Evolutionary conservation across 2,113 vertebrate species (phyloP).

Genomic region (Cyanoramphus novaezelandiae): DNA sequence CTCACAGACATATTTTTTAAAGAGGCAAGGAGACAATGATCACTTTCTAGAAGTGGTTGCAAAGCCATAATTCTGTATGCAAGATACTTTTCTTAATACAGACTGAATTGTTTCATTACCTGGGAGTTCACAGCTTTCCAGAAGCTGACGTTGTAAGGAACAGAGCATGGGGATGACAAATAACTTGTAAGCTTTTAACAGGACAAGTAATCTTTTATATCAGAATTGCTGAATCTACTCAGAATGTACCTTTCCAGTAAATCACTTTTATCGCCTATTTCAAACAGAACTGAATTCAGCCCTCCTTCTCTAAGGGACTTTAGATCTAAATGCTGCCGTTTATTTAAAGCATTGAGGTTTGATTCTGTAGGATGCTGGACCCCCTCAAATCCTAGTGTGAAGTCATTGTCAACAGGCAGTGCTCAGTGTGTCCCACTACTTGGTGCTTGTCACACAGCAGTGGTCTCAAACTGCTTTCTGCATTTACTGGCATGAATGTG

Average conservation of each 20-base stretch:
- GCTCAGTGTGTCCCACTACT: neutral
- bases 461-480: neutral
- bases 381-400: neutral
- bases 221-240: neutral
- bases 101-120: constrained; percentile 20
- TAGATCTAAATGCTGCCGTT: neutral
- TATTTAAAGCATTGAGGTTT: neutral
- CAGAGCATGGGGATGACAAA: constrained; percentile 5
- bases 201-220: constrained; percentile 22
- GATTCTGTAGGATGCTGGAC: neutral
- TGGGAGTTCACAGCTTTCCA: neutral
- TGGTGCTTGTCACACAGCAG: neutral
- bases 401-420: neutral
- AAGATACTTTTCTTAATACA: neutral
- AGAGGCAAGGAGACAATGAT: neutral
- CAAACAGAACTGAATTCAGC: neutral
- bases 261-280: neutral
- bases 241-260: neutral
- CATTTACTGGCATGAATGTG: accelerated
- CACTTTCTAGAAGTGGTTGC: neutral
- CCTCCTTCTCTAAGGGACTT: neutral
- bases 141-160: neutral
- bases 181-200: constrained; percentile 37
- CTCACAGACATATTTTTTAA: neutral
- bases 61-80: neutral